phyloP scores from a whole-genome alignment of 2,797 vertebrate genomes.

The Helicolenus hilgendorfi region DNA sequence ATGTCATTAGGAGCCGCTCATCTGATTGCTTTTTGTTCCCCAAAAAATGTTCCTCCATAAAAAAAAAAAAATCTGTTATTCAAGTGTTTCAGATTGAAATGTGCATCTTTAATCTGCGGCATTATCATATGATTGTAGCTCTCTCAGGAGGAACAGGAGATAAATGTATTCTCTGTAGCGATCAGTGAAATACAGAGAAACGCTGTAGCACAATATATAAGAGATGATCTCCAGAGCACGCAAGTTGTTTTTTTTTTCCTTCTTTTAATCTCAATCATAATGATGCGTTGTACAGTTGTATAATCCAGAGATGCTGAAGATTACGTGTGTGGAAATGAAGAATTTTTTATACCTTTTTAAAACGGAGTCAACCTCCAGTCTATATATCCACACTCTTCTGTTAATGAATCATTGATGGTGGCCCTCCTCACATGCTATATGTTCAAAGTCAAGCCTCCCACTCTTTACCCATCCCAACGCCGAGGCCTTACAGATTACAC shows the following conservation, averaged over 20 bases:
- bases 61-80: slow-evolving; percentile 25
- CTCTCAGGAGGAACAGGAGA: slow-evolving; percentile 3
- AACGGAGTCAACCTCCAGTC: neutral
- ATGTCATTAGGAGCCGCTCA: neutral
- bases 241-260: slow-evolving; percentile 1
- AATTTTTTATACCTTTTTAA: neutral
- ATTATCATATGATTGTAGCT: slow-evolving; percentile 1
- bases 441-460: slow-evolving; percentile 21
- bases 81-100: slow-evolving; percentile 10
- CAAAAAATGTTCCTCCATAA: neutral
- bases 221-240: slow-evolving; percentile 9
- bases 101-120: slow-evolving; percentile 35
- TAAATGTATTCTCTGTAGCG: neutral
- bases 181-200: neutral
- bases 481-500: slow-evolving; percentile 22
- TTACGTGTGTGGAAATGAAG: neutral
- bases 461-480: neutral
- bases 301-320: slow-evolving; percentile 45
- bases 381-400: neutral
- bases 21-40: slow-evolving; percentile 19
- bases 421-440: slow-evolving; percentile 20
- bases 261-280: slow-evolving; percentile 13
- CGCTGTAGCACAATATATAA: neutral
- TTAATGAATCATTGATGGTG: slow-evolving; percentile 38
- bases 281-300: slow-evolving; percentile 7